Percentiles rank a stretch among this genome's conserved stretches.
phyloP scores from a whole-genome alignment of 2,888 invertebrate species.

The Acanthosoma haemorrhoidale region DNA sequence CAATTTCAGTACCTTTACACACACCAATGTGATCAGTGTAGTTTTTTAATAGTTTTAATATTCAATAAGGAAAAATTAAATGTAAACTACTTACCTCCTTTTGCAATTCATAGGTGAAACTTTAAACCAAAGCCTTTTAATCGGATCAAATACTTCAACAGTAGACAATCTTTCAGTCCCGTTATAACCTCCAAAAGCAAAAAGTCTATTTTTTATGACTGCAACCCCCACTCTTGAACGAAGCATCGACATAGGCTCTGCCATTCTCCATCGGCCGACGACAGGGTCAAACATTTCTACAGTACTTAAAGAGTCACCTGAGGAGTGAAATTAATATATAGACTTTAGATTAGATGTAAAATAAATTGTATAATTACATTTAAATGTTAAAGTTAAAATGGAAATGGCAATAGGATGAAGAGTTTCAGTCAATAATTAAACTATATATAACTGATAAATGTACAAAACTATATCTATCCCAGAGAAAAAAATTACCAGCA shows the following conservation, averaged over 20 bases:
- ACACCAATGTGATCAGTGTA: no score
- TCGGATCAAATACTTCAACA: conserved; percentile 78
- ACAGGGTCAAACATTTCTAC: conserved; percentile 78
- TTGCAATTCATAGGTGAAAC: conserved; percentile 76
- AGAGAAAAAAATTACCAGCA: no score
- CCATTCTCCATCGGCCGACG: conserved; percentile 64
- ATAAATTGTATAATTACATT: no score
- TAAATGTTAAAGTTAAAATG: no score
- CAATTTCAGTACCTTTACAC: no score
- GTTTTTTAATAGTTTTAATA: no score
- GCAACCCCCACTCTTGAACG: conserved; percentile 79
- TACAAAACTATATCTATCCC: no score
- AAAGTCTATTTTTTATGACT: conserved; percentile 68
- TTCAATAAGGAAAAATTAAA: no score
- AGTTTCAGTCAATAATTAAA: not conserved
- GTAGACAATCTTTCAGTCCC: conserved; percentile 74
- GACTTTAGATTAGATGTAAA: no score
- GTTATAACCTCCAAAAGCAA: conserved; percentile 81
- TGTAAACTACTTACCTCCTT: conserved; percentile 56
- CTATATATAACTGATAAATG: not conserved
- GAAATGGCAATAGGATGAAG: not conserved
- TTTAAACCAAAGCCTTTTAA: conserved; percentile 65
- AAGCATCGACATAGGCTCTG: conserved; percentile 77
- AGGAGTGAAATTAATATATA: not conserved
- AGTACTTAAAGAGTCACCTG: conserved; percentile 71